Conservation (phyloP, 2,113 vertebrate species). For the Pelmatolapia mariae region DNA sequence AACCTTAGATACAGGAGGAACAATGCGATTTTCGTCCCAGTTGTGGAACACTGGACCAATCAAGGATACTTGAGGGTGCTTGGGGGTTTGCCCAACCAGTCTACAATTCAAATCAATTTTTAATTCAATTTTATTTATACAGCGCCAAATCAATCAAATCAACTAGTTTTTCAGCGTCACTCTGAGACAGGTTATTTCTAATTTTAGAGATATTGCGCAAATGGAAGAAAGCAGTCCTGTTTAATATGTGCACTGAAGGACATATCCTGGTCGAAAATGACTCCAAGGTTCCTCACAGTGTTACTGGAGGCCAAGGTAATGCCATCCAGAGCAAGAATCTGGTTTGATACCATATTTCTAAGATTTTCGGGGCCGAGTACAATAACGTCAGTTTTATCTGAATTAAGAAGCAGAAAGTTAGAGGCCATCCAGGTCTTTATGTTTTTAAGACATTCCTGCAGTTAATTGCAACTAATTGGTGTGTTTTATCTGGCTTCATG, state of each 20-base stretch:
- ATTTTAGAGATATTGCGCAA: no score
- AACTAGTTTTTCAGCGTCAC: no score
- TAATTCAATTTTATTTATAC: no score
- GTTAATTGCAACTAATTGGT: background rate
- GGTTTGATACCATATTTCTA: background rate
- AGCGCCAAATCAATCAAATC: no score
- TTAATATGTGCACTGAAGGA: background rate
- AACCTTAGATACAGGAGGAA: no score
- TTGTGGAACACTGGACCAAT: no score
- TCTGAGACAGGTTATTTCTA: no score
- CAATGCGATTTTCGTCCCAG: no score
- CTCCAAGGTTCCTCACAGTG: background rate
- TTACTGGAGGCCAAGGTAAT: background rate
- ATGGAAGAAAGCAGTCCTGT: background rate
- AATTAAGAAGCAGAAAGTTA: background rate
- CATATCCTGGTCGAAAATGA: background rate
- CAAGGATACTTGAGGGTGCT: no score
- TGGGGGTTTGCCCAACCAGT: no score
- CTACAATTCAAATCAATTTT: no score
- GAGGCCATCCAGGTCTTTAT: background rate
- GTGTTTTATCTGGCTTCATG: background rate
- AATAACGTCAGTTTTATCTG: background rate
- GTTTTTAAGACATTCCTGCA: background rate
- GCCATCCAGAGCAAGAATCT: background rate
- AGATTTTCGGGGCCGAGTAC: background rate